Conservation (phyloP, 2,797 vertebrate genomes). For the Gymnopithys bicolor region DNA sequence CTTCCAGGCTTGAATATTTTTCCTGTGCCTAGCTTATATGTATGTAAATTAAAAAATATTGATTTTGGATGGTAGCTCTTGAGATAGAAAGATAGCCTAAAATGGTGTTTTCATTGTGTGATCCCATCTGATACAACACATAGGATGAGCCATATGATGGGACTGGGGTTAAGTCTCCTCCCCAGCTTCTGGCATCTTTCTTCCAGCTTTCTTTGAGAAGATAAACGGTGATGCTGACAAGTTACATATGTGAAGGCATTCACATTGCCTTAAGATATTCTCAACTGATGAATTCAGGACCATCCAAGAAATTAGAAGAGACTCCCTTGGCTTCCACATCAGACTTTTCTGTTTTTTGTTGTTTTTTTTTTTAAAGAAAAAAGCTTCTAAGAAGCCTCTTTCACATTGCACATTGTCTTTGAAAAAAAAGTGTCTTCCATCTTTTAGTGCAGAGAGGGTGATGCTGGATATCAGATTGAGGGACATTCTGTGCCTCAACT, state of each 20-base stretch:
- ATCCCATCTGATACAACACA: slow-evolving; percentile 47
- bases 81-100: slow-evolving; percentile 55
- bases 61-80: slow-evolving; percentile 54
- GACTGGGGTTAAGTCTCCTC: slow-evolving; percentile 32
- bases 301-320: slow-evolving; percentile 46
- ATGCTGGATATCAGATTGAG: not conserved
- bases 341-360: not conserved
- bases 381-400: not conserved
- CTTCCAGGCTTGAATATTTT: slow-evolving; percentile 58
- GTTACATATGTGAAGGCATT: slow-evolving; percentile 46
- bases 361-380: not conserved
- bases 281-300: slow-evolving; percentile 49
- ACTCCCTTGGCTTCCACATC: slow-evolving; percentile 27
- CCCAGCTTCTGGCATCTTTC: slow-evolving; percentile 63
- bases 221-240: slow-evolving; percentile 49
- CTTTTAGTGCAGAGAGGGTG: not conserved
- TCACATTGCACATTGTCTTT: not conserved
- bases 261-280: slow-evolving; percentile 41
- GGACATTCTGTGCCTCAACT: not conserved
- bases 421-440: not conserved
- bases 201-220: slow-evolving; percentile 30
- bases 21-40: slow-evolving; percentile 63
- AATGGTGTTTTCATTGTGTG: slow-evolving; percentile 47
- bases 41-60: slow-evolving; percentile 66
- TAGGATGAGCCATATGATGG: slow-evolving; percentile 22